Conservation (phyloP, 1,140 invertebrate genomes). For the Drosophila pallidifrons region DNA sequence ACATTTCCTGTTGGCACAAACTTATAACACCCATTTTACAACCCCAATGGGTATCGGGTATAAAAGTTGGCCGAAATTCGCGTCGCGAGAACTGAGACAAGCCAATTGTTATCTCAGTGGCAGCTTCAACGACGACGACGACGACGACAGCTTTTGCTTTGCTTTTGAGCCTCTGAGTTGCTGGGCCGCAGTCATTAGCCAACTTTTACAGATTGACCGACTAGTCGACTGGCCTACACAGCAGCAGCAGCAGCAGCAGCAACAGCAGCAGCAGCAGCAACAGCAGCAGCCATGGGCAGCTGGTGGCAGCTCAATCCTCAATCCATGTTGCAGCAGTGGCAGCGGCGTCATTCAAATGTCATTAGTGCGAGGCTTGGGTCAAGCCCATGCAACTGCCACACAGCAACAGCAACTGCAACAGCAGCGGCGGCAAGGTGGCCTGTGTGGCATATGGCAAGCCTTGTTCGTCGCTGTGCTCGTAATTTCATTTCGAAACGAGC, state of each 20-base stretch:
- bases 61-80: neutral
- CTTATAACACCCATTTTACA: too few relatives aligned
- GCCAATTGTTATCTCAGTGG: slow-evolving; percentile 51
- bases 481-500: slow-evolving; percentile 66
- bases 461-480: slow-evolving; percentile 13
- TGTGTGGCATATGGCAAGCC: slow-evolving; percentile 18
- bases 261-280: neutral
- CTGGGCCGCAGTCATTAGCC: slow-evolving; percentile 63
- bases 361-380: slow-evolving; percentile 55
- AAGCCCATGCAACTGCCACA: neutral
- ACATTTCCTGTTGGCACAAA: too few relatives aligned
- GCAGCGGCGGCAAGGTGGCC: slow-evolving; percentile 12
- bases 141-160: slow-evolving; percentile 15
- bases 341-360: slow-evolving; percentile 73
- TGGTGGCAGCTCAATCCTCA: slow-evolving; percentile 19
- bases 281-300: neutral
- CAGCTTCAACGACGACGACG: slow-evolving; percentile 7
- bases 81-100: neutral
- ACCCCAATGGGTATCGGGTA: too few relatives aligned
- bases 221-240: slow-evolving; percentile 15
- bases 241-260: neutral
- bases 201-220: slow-evolving; percentile 35
- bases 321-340: slow-evolving; percentile 22
- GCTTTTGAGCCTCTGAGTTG: neutral
- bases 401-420: neutral